Base-by-base conservation (phyloP, 2,113 vertebrate genomes). In the Syngnathus scovelli region DNA sequence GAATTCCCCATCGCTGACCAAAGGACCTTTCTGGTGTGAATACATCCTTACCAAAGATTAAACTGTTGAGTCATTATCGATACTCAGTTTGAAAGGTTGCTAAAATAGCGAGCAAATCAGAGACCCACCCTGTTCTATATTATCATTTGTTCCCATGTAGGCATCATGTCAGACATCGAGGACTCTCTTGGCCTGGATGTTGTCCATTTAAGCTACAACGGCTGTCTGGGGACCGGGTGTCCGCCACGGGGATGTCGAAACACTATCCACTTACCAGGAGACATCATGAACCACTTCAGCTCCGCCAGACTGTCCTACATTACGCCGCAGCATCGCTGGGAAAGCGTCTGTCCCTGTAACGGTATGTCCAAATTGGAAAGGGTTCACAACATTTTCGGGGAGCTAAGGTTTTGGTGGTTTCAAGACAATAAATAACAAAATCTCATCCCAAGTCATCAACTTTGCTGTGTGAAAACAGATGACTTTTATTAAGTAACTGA, bases 261-360 rank as follows among this genome's bases (percentile, higher is more conserved):
- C 67, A 91, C 90, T 0, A 93, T 97, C 54, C 88, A 84, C 59
- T 85, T 99, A 82, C 89, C 90, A 0, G 88, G 89, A 27, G 91
- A 90, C 46, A 84, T 86, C 8, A 87, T 84, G 90, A 85, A 89
- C 89, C 44, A 94, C 0, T 96, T 96, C 85, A 94, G 93, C 82
- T 96, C 95, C 0, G 92, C 94, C 65, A 87, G 94, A 41, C 90
- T 94, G 33, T 94, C 91, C 15, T 94, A 95, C 86, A 93, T 98
- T 69, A 97, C 95, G 27, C 97, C 95, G 0, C 87, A 86, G 3
- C 94, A 99, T 84, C 88, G 51, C 77, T 85, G 96, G 90, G 92
- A 93, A 81, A 93, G 92, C 51, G 87, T 91, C 76, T 99, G 97
- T 67, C 90, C 90, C 38, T 99, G 97, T 78, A 98, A 96, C 0